These are phyloP conservation scores for Melierax canorus DNA, from an alignment of 2,113 vertebrate genomes.

Conservation along the genomic window DNA sequence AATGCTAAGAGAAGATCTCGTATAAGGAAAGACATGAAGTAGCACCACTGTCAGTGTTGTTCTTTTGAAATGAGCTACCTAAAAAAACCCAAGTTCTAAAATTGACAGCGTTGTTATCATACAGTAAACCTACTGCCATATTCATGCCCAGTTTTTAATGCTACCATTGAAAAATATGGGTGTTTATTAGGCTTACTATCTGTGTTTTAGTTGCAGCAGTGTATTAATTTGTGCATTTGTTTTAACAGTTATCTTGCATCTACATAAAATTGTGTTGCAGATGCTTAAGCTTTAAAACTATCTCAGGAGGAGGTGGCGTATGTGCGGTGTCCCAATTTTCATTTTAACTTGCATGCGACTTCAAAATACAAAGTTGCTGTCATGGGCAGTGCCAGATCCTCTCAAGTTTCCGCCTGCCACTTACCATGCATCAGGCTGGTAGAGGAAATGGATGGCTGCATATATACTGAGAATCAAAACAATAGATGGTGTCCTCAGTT, in stretches of 20 bases:
- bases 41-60: background rate
- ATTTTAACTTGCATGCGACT: background rate
- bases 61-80: background rate
- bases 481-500: background rate
- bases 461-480: background rate
- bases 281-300: background rate
- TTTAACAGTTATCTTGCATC: background rate
- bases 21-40: background rate
- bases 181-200: background rate
- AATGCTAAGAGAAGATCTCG: background rate
- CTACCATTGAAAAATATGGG: background rate
- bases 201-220: background rate
- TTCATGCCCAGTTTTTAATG: background rate
- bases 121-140: background rate
- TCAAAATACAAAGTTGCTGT: background rate
- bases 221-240: background rate
- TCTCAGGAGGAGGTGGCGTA: background rate
- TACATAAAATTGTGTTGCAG: background rate
- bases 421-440: accelerated
- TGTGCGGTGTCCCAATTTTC: background rate
- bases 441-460: background rate
- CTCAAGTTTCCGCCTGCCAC: background rate
- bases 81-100: background rate
- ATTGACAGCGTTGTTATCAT: background rate
- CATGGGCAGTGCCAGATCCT: background rate